Evolutionary conservation across 2,113 vertebrate species (phyloP), one percentile per base, ranked within the genome.

Genomic region (Fregata magnificens): DNA sequence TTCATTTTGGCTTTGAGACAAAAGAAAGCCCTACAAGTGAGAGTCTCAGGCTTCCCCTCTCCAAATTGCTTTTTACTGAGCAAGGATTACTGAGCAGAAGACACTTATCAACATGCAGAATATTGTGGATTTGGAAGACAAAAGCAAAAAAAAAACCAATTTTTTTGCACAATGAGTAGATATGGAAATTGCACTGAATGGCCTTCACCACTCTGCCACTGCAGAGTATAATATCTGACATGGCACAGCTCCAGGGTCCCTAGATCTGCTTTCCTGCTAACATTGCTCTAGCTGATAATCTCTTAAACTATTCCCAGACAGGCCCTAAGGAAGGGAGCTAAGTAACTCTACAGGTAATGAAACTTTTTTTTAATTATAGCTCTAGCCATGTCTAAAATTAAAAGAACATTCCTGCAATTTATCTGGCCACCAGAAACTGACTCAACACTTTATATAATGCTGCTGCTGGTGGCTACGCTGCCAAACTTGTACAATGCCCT

Each of bases 321-420:
- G 82, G 74, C 93, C 72, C 88, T 31, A 40, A 93, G 95, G 94
- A 96, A 80, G 65, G 70, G 18, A 86, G 87, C 95, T 61, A 53
- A 78, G 79, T 47, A 92, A 81, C 79, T 92, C 82, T 55, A 91
- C 78, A 97, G 92, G 83, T 97, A 97, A 97, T 74, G 63, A 97
- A 96, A 78, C 78, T 29, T 62, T 47, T 69, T 49, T 59, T 97
- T 91, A 98, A 97, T 97, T 95, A 90, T 17, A 97, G 95, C 96
- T 91, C 89, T 82, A 85, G 38, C 72, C 42, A 16, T 2, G 13
- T 72, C 94, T 88, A 91, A 63, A 86, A 97, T 40, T 11, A 32
- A 65, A 55, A 76, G 74, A 97, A 84, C 70, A 40, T 50, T 74
- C 88, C 93, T 90, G 91, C 84, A 72, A 88, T 65, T 93, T 50